Base-by-base conservation (phyloP, 1,140 invertebrate genomes). In the Zeugodacus cucurbitae region DNA sequence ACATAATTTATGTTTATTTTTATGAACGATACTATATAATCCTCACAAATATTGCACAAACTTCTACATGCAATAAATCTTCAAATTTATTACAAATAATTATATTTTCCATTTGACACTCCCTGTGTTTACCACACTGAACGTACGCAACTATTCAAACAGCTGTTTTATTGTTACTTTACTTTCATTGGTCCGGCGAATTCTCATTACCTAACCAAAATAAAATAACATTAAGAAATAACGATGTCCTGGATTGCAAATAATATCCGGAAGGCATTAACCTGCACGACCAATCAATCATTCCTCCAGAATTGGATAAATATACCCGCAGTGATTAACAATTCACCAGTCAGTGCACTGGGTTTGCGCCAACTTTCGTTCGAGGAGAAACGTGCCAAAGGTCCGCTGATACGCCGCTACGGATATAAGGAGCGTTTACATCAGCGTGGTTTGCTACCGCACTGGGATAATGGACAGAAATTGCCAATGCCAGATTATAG, bases 341-440 rank as follows among this genome's bases (percentile, higher is more conserved):
- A 22, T 17, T 26, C n/a, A 48, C 41, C 74, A 34, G 10, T 1
- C 37, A 48, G 10, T 48, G 37, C 41, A 48, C 11, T 48, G 14
- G 74, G 74, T 10, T 82, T 82, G 22, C 74, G 74, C 44, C 3
- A 82, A n/a, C 93, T 96, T 85, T 97, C 97, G 91, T 95, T 96
- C 90, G 95, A 95, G 20, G 96, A 97, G 29, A 96, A 96, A 92
- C 89, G 95, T 58, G 94, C 94, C 41, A 94, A 91, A 90, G 95
- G 95, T 22, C 95, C 95, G 14, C 89, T 96, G 10, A 90, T 96
- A 29, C 94, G 95, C 88, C 94, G 96, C 87, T 95, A 96, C 93
- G 97, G 97, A 10, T 97, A 97, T 89, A 91, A 95, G 88, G 96
- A 97, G 59, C 94, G 94, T 88, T 94, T 97, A 57, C 94, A 96